Base-by-base conservation (phyloP, 2,888 invertebrate species). In the Dascillus cervinus region DNA sequence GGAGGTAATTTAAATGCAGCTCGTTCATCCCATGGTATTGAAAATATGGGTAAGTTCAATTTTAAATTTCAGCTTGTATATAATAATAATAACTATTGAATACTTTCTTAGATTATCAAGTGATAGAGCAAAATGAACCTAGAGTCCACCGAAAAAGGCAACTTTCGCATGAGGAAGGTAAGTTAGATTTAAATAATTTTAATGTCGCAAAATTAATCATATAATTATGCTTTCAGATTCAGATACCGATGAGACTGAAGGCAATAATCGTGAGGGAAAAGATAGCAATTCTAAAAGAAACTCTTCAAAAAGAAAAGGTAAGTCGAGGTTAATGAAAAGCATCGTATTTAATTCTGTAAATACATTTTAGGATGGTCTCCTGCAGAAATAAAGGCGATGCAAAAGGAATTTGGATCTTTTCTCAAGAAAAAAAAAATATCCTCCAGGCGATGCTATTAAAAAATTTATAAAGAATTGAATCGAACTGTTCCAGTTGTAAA, bases 401-500 rank as follows among this genome's bases (percentile, higher is more conserved):
- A 35, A 21, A 19, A 31, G 14, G 11, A 10, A 14, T 34, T 34
- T 31, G 21, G 20, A 12, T 17, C 17, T 17, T 17, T 8, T 8
- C 4, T 17, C 8, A 17, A 17, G 8, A n/a, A 31, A 14, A 26
- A 19, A 22, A 4, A 26, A 11, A 5, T 38, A 34, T 27, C 30
- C 38, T 8, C 23, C 34, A 22, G 34, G 26, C 8, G 13, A 30
- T 21, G 31, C 29, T 11, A 28, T 37, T 13, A 19, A 24, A 8
- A 14, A 38, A 24, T 38, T 38, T 26, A 23, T 38, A 2, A 13
- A 34, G 14, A 31, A 32, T 27, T 36, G 4, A 17, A 27, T 4
- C 12, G 36, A 24, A 32, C 31, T 19, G 36, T 32, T 4, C 17
- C 26, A 5, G 28, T 36, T 13, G 20, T 38, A 24, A 34, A 34